Base-by-base conservation (phyloP, 1,140 invertebrate species). In the Micrasema longulum region DNA sequence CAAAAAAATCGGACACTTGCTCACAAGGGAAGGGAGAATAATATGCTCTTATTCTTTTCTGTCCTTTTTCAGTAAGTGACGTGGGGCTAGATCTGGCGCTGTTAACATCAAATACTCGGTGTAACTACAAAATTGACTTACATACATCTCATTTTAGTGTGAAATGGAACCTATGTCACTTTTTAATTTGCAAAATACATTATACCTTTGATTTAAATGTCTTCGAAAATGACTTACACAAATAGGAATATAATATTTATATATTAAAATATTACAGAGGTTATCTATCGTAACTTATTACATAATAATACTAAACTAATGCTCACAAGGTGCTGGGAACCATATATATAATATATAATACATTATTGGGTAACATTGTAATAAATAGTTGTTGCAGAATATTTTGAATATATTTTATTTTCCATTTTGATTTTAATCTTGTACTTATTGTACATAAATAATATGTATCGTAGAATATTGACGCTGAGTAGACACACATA, bases 321-420 rank as follows among this genome's bases (percentile, higher is more conserved):
- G 74, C 74, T 76, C 74, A 76, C 66, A 55, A 70, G 74, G 74
- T 76, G 74, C 74, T 76, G 74, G 74, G 74, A 72, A 70, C 69
- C 71, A 76, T 73, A 63, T 67, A 72, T 55, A 31, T 31, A 7
- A 31, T 57, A 71, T 69, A 31, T 31, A 7, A 31, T 57, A 71
- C 63, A 53, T 72, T 72, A 53, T 71, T 71, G 74, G 74, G 74
- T 76, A 75, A 69, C 41, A 70, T 48, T 74, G 23, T 74, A 16
- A 72, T 57, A 62, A 74, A 72, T 75, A 63, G 68, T 64, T 75
- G 73, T 75, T 75, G 71, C 57, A 52, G 53, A 55, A 64, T 69
- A 45, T 72, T 72, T 69, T 72, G 16, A 50, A 71, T 70, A 50
- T 50, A 64, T 64, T 64, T 71, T 71, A 65, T 43, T 55, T 71